These are phyloP conservation scores for Dallia pectoralis DNA, from an alignment of 2,797 vertebrate genomes.

Conservation along the genomic window DNA sequence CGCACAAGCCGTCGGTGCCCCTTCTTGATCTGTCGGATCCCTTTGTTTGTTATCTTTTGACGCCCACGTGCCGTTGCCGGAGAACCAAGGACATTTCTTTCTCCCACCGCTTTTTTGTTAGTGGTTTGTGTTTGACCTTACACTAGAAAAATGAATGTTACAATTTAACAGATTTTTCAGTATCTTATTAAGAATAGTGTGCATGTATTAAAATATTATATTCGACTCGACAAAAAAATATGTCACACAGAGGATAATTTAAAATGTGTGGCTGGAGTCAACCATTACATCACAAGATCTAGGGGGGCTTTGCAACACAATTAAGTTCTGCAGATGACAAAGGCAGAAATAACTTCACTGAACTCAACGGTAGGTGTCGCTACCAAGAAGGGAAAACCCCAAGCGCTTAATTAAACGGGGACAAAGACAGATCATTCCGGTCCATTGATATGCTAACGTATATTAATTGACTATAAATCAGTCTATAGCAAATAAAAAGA, in stretches of 20 bases:
- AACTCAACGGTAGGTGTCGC: slow-evolving; percentile 57
- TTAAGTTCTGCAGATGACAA: neutral
- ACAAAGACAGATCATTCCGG: slow-evolving; percentile 3
- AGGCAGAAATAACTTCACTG: slow-evolving; percentile 31
- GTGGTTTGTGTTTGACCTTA: slow-evolving; percentile 42
- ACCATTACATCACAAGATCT: neutral
- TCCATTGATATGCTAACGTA: slow-evolving; percentile 21
- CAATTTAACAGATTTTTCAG: neutral
- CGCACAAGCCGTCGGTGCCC: slow-evolving; percentile 36
- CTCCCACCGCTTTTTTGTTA: slow-evolving; percentile 27
- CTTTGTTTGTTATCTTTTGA: slow-evolving; percentile 60
- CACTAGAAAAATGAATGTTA: slow-evolving; percentile 15
- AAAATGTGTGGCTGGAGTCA: neutral
- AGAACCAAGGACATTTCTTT: slow-evolving; percentile 22
- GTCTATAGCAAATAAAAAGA: neutral
- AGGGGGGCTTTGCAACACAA: neutral
- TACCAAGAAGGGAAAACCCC: slow-evolving; percentile 32
- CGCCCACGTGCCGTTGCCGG: slow-evolving; percentile 44
- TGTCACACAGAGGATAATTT: neutral
- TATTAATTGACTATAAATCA: neutral
- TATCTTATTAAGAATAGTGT: neutral
- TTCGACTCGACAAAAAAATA: neutral
- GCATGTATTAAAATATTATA: neutral
- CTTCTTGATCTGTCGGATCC: slow-evolving; percentile 32
- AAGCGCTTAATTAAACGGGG: neutral